Percentiles rank a stretch among this genome's conserved stretches.
phyloP scores from a whole-genome alignment of 2,113 vertebrate genomes.

The Macrotus californicus region DNA sequence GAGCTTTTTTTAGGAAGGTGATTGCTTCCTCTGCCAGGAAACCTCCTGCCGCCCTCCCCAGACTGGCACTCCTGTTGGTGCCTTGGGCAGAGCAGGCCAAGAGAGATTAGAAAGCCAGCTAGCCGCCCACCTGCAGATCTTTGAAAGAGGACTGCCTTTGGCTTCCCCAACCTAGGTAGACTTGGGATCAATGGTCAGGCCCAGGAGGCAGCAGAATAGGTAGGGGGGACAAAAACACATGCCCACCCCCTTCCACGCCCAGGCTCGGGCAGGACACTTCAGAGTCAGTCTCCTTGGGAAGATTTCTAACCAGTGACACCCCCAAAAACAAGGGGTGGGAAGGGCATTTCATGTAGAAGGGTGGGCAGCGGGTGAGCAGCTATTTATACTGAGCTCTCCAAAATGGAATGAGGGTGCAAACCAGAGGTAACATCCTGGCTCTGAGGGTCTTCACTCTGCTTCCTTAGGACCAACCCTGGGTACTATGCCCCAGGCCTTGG shows the following conservation, averaged over 20 bases:
- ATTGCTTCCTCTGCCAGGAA: background rate
- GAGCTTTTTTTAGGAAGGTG: background rate
- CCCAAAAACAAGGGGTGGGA: background rate
- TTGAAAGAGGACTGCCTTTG: background rate
- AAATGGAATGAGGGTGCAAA: background rate
- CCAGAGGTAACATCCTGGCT: background rate
- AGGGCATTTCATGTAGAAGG: background rate
- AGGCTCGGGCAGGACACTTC: background rate
- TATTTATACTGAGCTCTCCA: background rate
- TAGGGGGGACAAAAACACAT: background rate
- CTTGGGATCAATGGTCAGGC: background rate
- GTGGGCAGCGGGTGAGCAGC: background rate
- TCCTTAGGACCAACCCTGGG: background rate
- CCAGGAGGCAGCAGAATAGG: background rate
- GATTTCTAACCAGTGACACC: background rate
- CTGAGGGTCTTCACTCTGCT: background rate
- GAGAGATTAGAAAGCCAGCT: background rate
- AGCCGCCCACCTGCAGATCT: background rate
- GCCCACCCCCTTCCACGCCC: fast-evolving
- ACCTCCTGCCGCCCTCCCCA: background rate
- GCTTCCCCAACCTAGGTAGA: background rate
- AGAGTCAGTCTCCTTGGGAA: background rate
- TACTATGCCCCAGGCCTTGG: fast-evolving
- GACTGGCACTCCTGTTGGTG: background rate
- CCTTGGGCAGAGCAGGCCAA: constrained; percentile 24